These are phyloP conservation scores for Cryptocephalus primarius DNA, from an alignment of 2,888 invertebrate species.

Conservation along the genomic window DNA sequence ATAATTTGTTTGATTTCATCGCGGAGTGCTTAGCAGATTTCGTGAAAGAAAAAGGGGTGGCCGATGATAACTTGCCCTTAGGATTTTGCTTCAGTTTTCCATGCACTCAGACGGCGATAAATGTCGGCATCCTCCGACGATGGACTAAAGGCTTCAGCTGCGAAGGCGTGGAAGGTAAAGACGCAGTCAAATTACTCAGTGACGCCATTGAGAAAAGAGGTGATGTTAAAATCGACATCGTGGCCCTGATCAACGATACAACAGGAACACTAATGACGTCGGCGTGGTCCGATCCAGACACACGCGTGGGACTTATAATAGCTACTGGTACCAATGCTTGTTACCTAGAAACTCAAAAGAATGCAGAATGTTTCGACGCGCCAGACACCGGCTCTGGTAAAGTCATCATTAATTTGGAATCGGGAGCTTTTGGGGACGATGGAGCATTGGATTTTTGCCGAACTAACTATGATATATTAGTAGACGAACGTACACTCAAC, in stretches of 20 bases:
- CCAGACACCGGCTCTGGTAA: slow-evolving; percentile 51
- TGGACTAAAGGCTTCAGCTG: slow-evolving; percentile 57
- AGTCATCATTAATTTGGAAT: slow-evolving; percentile 90
- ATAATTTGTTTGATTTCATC: slow-evolving; percentile 40
- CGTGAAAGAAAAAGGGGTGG: slow-evolving; percentile 73
- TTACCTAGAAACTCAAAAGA: slow-evolving; percentile 81
- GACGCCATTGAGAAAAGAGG: slow-evolving; percentile 79
- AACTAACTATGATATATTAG: slow-evolving; percentile 73
- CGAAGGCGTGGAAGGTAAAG: slow-evolving; percentile 77
- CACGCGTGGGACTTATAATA: slow-evolving; percentile 89
- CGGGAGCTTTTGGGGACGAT: slow-evolving; percentile 95
- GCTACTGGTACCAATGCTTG: slow-evolving; percentile 95
- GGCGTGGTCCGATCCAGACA: slow-evolving; percentile 90
- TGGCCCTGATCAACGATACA: slow-evolving; percentile 93
- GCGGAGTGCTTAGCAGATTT: slow-evolving; percentile 87
- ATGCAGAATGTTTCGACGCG: slow-evolving; percentile 69
- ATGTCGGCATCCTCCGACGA: slow-evolving; percentile 69
- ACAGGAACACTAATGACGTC: slow-evolving; percentile 97
- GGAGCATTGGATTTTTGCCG: slow-evolving; percentile 77
- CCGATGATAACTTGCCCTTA: slow-evolving; percentile 67
- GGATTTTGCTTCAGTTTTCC: slow-evolving; percentile 98
- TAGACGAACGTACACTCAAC: slow-evolving; percentile 79
- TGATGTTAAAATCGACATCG: slow-evolving; percentile 79
- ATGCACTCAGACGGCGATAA: slow-evolving; percentile 72
- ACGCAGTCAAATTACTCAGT: slow-evolving; percentile 80